Conservation (phyloP, 1,140 invertebrate genomes). For the Drosophila santomea region DNA sequence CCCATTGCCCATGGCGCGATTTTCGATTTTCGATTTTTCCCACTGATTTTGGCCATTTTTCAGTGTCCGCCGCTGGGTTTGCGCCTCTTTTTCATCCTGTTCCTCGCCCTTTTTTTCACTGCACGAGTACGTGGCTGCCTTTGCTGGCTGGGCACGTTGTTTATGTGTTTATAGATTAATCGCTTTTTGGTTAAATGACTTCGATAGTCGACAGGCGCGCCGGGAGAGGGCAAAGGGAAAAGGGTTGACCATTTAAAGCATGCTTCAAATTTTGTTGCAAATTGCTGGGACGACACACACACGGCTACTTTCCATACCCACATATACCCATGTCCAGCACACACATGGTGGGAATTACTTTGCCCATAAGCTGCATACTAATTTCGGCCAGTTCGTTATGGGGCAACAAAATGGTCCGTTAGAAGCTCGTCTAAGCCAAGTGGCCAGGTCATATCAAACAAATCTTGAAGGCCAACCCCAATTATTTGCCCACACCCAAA, state of each 20-base stretch:
- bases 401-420: constrained; percentile 3
- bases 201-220: constrained; percentile 51
- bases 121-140: not conserved
- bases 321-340: too few relatives aligned
- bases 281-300: constrained; percentile 15
- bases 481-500: constrained; percentile 24
- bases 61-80: constrained; percentile 61
- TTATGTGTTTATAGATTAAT: constrained; percentile 84
- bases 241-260: constrained; percentile 28
- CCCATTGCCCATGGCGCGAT: constrained; percentile 15
- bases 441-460: constrained; percentile 2
- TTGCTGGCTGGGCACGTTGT: constrained; percentile 65
- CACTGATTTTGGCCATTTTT: constrained; percentile 80
- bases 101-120: constrained; percentile 1
- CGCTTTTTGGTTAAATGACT: constrained; percentile 83
- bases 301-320: not conserved
- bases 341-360: constrained; percentile 17
- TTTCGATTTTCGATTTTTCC: constrained; percentile 72
- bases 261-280: constrained; percentile 50
- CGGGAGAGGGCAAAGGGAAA: not conserved
- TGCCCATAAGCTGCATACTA: constrained; percentile 7
- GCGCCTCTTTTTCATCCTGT: constrained; percentile 28
- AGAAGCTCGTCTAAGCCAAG: constrained; percentile 5
- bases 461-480: constrained; percentile 33
- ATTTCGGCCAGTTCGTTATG: constrained; percentile 17